Percentiles rank a stretch among this genome's conserved stretches.
Conservation (phyloP, 1,140 invertebrate genomes). For the Conus betulinus region DNA sequence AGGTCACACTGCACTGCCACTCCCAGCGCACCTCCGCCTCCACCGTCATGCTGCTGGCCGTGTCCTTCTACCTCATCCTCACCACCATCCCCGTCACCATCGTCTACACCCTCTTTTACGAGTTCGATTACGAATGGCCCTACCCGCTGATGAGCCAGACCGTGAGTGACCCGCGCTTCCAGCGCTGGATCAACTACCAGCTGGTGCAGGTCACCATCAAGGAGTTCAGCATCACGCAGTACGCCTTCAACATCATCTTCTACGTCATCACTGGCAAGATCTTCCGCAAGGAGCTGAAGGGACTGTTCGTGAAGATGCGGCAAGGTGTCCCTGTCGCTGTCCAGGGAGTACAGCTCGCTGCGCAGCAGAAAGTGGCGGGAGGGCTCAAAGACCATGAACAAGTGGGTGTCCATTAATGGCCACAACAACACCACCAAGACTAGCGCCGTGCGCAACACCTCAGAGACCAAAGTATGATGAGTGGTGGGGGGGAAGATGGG, state of each 20-base stretch:
- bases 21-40: slow-evolving; percentile 61
- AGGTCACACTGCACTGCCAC: slow-evolving; percentile 49
- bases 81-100: slow-evolving; percentile 72
- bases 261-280: slow-evolving; percentile 73
- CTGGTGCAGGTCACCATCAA: slow-evolving; percentile 64
- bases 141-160: not conserved
- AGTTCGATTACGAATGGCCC: slow-evolving; percentile 29
- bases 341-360: slow-evolving; percentile 60
- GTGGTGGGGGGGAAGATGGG: not conserved
- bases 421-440: slow-evolving; percentile 16
- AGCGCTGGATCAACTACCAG: slow-evolving; percentile 59
- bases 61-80: slow-evolving; percentile 74
- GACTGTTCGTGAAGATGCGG: slow-evolving; percentile 52
- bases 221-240: slow-evolving; percentile 73
- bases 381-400: slow-evolving; percentile 31
- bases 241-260: slow-evolving; percentile 73
- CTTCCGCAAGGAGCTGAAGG: slow-evolving; percentile 70
- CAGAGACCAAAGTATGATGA: not conserved
- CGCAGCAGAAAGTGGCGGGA: slow-evolving; percentile 43
- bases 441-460: not conserved
- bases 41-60: slow-evolving; percentile 72
- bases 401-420: slow-evolving; percentile 54
- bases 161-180: slow-evolving; percentile 49
- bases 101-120: slow-evolving; percentile 59
- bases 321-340: slow-evolving; percentile 45